Conservation (phyloP, 92 coral and sea anemone genomes). For the Blastomussa wellsi region DNA sequence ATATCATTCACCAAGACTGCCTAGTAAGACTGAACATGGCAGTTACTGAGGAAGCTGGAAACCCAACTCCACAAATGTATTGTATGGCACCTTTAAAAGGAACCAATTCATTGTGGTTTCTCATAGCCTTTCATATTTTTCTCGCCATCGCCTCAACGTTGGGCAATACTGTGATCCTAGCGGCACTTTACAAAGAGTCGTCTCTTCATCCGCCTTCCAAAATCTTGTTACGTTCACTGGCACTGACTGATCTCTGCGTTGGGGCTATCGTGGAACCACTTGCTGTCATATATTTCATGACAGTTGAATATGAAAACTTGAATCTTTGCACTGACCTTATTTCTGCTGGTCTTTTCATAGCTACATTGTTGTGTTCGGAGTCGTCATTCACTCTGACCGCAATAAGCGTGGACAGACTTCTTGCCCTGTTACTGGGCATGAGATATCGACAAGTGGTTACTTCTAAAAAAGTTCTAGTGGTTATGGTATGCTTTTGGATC, state of each 20-base stretch:
- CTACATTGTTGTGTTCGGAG: background rate
- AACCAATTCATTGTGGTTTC: background rate
- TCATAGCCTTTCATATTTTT: background rate
- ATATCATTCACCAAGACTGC: background rate
- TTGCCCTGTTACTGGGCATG: slow-evolving; percentile 21
- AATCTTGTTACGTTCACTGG: slow-evolving; percentile 11
- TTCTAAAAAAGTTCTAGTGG: background rate
- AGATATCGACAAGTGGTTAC: slow-evolving; percentile 27
- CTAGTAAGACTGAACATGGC: background rate
- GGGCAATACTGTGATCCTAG: background rate
- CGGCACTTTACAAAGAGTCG: background rate
- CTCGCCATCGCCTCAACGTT: slow-evolving; percentile 4
- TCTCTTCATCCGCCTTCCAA: slow-evolving; percentile 12
- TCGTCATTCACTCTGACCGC: slow-evolving; percentile 17
- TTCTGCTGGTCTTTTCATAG: background rate
- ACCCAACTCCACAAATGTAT: background rate
- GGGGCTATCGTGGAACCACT: background rate
- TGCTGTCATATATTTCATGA: background rate
- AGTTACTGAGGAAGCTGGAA: background rate
- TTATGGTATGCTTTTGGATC: background rate
- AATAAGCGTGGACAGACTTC: slow-evolving; percentile 33
- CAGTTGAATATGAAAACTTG: background rate
- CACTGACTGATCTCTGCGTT: background rate
- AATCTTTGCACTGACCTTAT: background rate
- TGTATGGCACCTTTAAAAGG: background rate